Conservation (phyloP, 1,140 invertebrate species). For the Drusus annulatus region DNA sequence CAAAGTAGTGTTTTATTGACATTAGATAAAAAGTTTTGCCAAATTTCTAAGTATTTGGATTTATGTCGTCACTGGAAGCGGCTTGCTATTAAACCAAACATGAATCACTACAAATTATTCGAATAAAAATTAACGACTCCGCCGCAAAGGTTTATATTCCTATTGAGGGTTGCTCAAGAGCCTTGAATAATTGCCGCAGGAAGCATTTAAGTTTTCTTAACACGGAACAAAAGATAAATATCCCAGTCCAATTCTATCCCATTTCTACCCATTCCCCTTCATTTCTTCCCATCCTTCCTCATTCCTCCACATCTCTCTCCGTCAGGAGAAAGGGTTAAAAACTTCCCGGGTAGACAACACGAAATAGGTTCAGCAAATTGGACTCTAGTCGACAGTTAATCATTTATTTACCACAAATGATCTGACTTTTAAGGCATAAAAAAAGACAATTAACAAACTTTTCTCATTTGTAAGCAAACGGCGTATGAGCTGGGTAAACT, state of each 20-base stretch:
- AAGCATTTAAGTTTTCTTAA: conserved; percentile 12
- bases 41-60: too few relatives aligned
- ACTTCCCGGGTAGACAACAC: conserved; percentile 26
- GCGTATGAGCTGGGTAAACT: conserved; percentile 18
- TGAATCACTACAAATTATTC: too few relatives aligned
- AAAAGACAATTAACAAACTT: conserved; percentile 40
- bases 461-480: conserved; percentile 29
- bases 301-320: not conserved
- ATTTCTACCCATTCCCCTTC: not conserved
- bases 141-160: not conserved
- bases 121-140: too few relatives aligned
- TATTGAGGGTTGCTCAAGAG: not conserved
- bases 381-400: conserved; percentile 42
- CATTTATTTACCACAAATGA: conserved; percentile 44
- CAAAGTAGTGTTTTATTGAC: too few relatives aligned
- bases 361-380: conserved; percentile 40
- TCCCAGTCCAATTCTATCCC: not conserved
- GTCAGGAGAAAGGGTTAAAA: conserved; percentile 34
- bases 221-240: conserved; percentile 19
- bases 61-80: too few relatives aligned
- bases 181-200: conserved; percentile 22
- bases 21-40: too few relatives aligned
- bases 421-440: conserved; percentile 33
- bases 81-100: too few relatives aligned
- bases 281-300: not conserved